Conservation (phyloP, 1,140 invertebrate species). For the Macrocentrus cingulum region DNA sequence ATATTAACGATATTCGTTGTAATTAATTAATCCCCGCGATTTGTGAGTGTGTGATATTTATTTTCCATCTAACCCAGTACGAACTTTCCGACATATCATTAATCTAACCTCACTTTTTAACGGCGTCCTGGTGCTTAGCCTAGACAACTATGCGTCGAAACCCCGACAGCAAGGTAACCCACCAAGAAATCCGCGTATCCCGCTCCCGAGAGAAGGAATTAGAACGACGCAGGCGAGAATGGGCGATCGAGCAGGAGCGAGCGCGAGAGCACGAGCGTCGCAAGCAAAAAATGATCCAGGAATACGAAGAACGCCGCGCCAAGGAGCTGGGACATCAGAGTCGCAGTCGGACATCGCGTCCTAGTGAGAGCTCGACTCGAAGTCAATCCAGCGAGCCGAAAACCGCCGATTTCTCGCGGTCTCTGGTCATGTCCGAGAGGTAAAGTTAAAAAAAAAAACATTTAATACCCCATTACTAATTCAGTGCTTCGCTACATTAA, state of each 20-base stretch:
- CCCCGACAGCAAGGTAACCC: too few relatives aligned
- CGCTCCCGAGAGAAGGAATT: neutral
- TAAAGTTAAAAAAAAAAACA: slow-evolving; percentile 8
- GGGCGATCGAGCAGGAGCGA: slow-evolving; percentile 27
- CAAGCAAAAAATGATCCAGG: slow-evolving; percentile 28
- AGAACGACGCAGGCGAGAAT: slow-evolving; percentile 7
- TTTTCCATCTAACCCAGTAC: too few relatives aligned
- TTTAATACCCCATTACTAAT: neutral
- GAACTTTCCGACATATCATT: too few relatives aligned
- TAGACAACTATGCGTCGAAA: too few relatives aligned
- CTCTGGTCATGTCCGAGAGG: slow-evolving; percentile 34
- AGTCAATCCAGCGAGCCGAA: slow-evolving; percentile 23
- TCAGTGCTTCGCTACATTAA: neutral
- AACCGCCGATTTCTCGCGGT: neutral
- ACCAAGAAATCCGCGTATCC: too few relatives aligned
- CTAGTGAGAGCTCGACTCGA: slow-evolving; percentile 18
- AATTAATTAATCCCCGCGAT: too few relatives aligned
- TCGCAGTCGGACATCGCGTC: slow-evolving; percentile 16
- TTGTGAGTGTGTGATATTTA: too few relatives aligned
- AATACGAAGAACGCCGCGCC: slow-evolving; percentile 25
- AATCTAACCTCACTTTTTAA: too few relatives aligned
- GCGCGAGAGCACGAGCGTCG: slow-evolving; percentile 26
- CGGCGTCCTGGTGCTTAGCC: too few relatives aligned
- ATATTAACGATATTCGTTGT: too few relatives aligned
- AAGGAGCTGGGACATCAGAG: slow-evolving; percentile 7